Percentiles rank a stretch among this genome's conserved stretches.
Conservation (phyloP, 1,140 invertebrate species). For the Brachionus paranguensis region DNA sequence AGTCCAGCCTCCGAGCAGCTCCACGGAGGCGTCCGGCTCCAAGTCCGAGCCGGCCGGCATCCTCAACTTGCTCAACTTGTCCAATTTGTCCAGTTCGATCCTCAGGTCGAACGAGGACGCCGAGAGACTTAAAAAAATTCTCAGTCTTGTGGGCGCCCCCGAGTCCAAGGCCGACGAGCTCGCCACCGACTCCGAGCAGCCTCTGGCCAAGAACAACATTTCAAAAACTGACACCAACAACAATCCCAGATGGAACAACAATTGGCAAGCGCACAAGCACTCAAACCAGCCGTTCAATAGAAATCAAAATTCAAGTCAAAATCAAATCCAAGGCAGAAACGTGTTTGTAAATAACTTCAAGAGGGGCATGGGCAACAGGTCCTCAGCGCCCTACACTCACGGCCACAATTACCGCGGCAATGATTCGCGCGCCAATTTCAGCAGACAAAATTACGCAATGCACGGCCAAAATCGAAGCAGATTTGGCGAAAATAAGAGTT, state of each 20-base stretch:
- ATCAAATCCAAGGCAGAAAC: constrained; percentile 9
- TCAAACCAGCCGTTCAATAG: neutral
- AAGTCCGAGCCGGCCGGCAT: neutral
- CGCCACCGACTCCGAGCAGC: neutral
- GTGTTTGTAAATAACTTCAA: constrained; percentile 38
- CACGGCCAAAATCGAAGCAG: constrained; percentile 3
- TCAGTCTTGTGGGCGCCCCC: neutral
- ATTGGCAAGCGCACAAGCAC: neutral
- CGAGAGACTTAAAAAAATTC: constrained; percentile 16
- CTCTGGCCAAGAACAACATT: neutral
- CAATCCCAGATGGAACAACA: constrained; percentile 22
- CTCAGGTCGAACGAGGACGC: neutral
- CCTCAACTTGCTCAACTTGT: neutral
- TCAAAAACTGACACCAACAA: neutral
- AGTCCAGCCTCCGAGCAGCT: neutral
- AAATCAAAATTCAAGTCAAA: neutral
- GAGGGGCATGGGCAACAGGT: constrained; percentile 16
- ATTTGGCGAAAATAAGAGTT: constrained; percentile 4
- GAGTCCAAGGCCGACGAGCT: neutral
- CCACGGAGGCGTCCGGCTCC: neutral
- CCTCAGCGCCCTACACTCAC: neutral
- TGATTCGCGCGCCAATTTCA: neutral
- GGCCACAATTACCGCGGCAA: neutral
- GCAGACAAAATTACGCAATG: neutral
- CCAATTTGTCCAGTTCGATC: neutral